Conservation (phyloP, 2,113 vertebrate genomes). For the Sphaerodactylus townsendi region DNA sequence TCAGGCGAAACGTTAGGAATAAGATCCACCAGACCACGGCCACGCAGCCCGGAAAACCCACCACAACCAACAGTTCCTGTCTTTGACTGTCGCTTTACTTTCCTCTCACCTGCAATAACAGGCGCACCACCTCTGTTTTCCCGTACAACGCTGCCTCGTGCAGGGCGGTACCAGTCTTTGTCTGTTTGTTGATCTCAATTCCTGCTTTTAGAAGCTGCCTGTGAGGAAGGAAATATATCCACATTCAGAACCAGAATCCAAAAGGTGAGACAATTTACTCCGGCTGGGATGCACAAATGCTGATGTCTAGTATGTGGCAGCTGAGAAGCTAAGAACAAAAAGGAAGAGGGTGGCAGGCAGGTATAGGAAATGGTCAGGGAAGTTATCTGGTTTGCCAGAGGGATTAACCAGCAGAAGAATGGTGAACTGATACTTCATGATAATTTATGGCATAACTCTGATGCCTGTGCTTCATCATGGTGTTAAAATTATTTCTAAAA, state of each 20-base stretch:
- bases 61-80: background rate
- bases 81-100: background rate
- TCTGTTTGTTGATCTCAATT: slow-evolving; percentile 94
- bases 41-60: too few species aligned
- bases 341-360: background rate
- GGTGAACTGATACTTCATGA: background rate
- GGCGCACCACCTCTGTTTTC: slow-evolving; percentile 91
- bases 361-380: background rate
- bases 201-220: slow-evolving; percentile 91
- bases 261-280: background rate
- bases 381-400: background rate
- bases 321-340: background rate
- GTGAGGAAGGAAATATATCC: slow-evolving; percentile 2
- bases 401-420: background rate
- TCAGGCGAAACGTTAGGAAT: too few species aligned
- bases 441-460: background rate
- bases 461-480: background rate
- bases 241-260: background rate
- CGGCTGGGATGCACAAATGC: background rate
- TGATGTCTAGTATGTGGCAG: background rate
- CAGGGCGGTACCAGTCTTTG: slow-evolving; percentile 90
- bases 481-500: background rate
- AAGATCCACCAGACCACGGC: too few species aligned
- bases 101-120: slow-evolving; percentile 87
- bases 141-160: slow-evolving; percentile 93